phyloP scores from a whole-genome alignment of 2,888 invertebrate species.

The Deilephila elpenor region DNA sequence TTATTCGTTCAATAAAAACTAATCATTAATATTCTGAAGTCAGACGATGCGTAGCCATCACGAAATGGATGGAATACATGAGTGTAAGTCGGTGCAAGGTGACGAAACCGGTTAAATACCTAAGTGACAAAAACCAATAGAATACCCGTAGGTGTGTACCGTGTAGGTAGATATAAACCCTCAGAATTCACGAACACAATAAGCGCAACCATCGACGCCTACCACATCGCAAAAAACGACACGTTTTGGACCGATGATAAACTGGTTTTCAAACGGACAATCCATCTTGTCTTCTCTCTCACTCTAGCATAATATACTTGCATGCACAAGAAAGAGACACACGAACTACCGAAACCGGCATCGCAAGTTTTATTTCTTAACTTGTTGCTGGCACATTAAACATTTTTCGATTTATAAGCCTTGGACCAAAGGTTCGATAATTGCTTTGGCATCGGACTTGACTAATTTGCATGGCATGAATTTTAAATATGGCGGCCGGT shows the following conservation, averaged over 20 bases:
- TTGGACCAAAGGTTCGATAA: constrained; percentile 62
- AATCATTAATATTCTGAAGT: neutral
- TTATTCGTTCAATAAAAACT: too few species aligned
- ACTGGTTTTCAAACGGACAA: constrained; percentile 76
- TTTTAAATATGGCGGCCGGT: constrained; percentile 65
- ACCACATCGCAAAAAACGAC: constrained; percentile 67
- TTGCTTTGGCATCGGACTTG: constrained; percentile 63
- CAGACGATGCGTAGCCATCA: neutral
- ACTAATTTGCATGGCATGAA: constrained; percentile 74
- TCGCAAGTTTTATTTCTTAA: constrained; percentile 79
- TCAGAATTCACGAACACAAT: constrained; percentile 61
- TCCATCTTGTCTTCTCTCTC: constrained; percentile 63
- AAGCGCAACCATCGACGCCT: constrained; percentile 75
- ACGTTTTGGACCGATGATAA: constrained; percentile 71
- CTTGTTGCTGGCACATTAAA: constrained; percentile 75
- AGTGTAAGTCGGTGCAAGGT: neutral
- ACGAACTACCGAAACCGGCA: constrained; percentile 59
- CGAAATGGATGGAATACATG: neutral
- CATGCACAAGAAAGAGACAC: constrained; percentile 45
- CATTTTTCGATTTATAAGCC: constrained; percentile 71
- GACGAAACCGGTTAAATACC: neutral
- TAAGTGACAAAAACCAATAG: constrained; percentile 31
- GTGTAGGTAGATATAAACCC: constrained; percentile 42
- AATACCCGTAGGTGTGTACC: constrained; percentile 27
- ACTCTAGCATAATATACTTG: constrained; percentile 38